Evolutionary conservation across 2,113 vertebrate species (phyloP), one percentile per base, ranked within the genome.

Genomic region (Sylvilagus bachmani): DNA sequence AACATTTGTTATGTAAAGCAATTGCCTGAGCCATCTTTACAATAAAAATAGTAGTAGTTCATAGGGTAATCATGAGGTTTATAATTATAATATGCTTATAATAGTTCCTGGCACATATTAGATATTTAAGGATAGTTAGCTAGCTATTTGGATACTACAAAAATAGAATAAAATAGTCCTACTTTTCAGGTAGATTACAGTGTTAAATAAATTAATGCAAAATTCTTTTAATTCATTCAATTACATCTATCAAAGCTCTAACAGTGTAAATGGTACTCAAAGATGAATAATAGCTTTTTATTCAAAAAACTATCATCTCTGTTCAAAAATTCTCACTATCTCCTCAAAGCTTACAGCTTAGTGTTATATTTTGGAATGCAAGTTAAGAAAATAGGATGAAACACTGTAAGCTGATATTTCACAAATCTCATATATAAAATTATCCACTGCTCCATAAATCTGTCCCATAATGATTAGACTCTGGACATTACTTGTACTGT

Each of bases 121-220:
- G 4, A 8, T 74, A 36, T 12, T 74, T 71, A 66, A 69, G 62
- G 53, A 51, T 11, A 19, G 2, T 17, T 81, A 84, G 51, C 19
- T 81, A 84, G 51, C 19, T 93, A 62, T n/a, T 70, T 93, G 88
- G 38, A 85, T 36, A 69, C 67, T 25, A 74, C 9, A 44, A 69
- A 5, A 53, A 69, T 51, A 24, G 51, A 82, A 82, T 3, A n/a
- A 29, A 70, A 51, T n/a, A 22, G 25, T 77, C 6, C 7, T 9
- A 51, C 5, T 69, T 82, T 77, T 78, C 49, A 70, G 77, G 11
- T 44, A 82, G n/a, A 33, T 33, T 83, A 66, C 1, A 74, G 12
- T 74, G 25, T 58, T 84, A n/a, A 66, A 49, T 25, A 29, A 91
- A 88, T 73, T 73, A 58, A 91, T 22, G 12, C 1, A 71, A 96